Evolutionary conservation across 2,888 invertebrate species (phyloP).

Genomic region (Melanchra persicariae): DNA sequence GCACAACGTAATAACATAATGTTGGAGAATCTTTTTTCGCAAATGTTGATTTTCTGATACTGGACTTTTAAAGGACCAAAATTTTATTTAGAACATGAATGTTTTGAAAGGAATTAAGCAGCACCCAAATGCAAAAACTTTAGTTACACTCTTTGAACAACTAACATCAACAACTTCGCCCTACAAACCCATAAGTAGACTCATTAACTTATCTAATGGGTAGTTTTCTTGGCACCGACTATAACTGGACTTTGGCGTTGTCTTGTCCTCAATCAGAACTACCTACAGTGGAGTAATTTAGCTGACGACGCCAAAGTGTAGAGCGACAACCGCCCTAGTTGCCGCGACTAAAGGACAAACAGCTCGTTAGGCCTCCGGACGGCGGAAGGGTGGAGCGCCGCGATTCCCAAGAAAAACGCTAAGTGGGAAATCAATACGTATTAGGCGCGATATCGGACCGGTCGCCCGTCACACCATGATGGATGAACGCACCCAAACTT

Average conservation of each 20-base stretch:
- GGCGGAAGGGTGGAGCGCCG: conserved; percentile 89
- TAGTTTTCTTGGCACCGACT: conserved; percentile 31
- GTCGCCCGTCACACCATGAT: conserved; percentile 89
- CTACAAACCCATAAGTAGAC: background rate
- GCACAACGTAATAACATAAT: conserved; percentile 42
- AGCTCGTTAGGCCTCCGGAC: conserved; percentile 88
- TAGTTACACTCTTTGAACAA: background rate
- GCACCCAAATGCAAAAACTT: background rate
- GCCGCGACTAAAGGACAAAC: conserved; percentile 88
- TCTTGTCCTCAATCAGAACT: conserved; percentile 55
- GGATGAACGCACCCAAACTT: conserved; percentile 89
- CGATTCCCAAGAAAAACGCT: conserved; percentile 90
- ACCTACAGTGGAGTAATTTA: conserved; percentile 55
- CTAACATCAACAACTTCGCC: background rate
- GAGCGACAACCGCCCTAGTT: conserved; percentile 79
- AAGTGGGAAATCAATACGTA: conserved; percentile 91
- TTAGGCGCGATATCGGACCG: conserved; percentile 90
- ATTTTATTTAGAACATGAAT: background rate
- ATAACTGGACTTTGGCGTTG: conserved; percentile 39
- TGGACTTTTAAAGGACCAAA: background rate
- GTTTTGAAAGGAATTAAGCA: background rate
- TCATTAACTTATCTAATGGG: conserved; percentile 29
- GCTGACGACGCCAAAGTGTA: conserved; percentile 60
- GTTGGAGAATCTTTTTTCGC: conserved; percentile 19
- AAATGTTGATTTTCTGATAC: conserved; percentile 18